Base-by-base conservation (phyloP, 2,888 invertebrate genomes). In the Caenorhabditis sp. region DNA sequence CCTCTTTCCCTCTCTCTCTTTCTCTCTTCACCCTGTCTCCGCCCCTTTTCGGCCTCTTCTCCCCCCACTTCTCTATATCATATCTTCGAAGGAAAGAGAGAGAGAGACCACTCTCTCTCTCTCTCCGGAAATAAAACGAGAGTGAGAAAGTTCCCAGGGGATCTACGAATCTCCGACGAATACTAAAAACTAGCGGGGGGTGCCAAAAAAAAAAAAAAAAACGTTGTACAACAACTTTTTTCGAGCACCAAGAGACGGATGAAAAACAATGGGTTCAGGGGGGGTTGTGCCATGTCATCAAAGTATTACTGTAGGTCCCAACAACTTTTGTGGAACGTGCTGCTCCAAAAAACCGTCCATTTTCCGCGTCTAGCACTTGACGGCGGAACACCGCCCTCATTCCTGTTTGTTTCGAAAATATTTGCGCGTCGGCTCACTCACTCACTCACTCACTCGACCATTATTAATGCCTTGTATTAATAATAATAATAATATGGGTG, bases 361-460 rank as follows among this genome's bases (percentile, higher is more conserved):
- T n/a, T n/a, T n/a, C n/a, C n/a, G n/a, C n/a, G n/a, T n/a, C n/a
- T n/a, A n/a, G n/a, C n/a, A n/a, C n/a, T n/a, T n/a, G n/a, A n/a
- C n/a, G 30, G 30, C 30, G 30, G 30, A 30, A 30, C 5, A 30
- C 30, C 30, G 6, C 6, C 30, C 5, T 30, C 9, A 30, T 30
- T 30, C 5, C 5, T 30, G 9, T n/a, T n/a, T n/a, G n/a, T n/a
- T n/a, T n/a, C n/a, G n/a, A 58, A 68, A 56, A 58, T 58, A 58
- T 68, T 62, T 62, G 62, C 52, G 62, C 62, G 32, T 41, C 37
- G 62, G 62, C 53, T 63, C 63, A 53, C 62, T n/a, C 52, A 48
- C 24, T 13, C 24, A 61, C 17, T 8, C 39, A 43, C 58, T 24
- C 32, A n/a, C 58, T 45, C 55, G 37, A 37, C 32, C 35, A 59